Conservation (phyloP, 2,797 vertebrate species). For the Crocidura indochinensis region DNA sequence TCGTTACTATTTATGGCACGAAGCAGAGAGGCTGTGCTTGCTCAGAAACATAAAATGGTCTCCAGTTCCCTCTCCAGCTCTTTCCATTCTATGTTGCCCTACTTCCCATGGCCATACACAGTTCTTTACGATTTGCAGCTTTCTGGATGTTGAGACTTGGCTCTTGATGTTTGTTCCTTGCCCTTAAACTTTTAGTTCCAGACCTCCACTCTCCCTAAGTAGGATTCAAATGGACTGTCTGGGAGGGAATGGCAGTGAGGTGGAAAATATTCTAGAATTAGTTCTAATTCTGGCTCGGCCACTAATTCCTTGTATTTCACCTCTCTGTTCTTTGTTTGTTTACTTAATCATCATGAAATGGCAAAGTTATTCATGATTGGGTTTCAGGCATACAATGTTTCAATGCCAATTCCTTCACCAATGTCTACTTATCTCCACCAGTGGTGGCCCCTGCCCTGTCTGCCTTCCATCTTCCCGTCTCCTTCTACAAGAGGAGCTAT, state of each 20-base stretch:
- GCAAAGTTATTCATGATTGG: no score
- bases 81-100: not conserved
- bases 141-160: conserved; percentile 54
- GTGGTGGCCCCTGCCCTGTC: no score
- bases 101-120: not conserved
- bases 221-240: not conserved
- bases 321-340: conserved; percentile 19
- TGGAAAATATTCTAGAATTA: conserved; percentile 55
- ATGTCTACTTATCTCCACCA: no score
- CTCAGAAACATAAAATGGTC: conserved; percentile 22
- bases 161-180: conserved; percentile 14
- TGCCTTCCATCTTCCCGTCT: no score
- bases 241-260: conserved; percentile 33
- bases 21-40: not conserved
- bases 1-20: conserved; percentile 6
- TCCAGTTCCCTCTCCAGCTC: not conserved
- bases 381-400: no score
- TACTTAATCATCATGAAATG: no score
- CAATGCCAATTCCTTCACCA: no score
- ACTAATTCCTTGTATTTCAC: conserved; percentile 29
- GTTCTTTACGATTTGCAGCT: conserved; percentile 31
- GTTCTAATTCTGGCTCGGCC: conserved; percentile 61
- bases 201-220: conserved; percentile 10
- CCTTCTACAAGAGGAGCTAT: no score
- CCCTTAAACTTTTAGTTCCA: conserved; percentile 37